Base-by-base conservation (phyloP, 2,888 invertebrate species). In the Panzeria rudis region DNA sequence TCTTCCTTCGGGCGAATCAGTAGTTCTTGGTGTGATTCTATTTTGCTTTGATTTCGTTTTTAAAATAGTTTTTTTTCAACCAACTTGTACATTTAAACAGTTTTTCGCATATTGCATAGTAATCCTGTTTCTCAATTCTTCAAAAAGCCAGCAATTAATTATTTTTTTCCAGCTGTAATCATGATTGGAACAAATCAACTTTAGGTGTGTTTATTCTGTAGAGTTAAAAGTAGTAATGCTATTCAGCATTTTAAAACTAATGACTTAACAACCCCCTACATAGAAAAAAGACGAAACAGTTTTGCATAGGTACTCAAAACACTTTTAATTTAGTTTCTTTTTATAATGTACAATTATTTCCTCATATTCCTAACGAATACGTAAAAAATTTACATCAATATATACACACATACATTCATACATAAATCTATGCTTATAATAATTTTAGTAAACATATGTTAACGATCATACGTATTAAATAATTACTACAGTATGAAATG, bases 131-230 rank as follows among this genome's bases (percentile, higher is more conserved):
- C 13, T 15, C 8, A 44, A 56, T 79, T 41, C 69, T 62, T 15
- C n/a, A 13, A 79, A 64, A 56, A n/a, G 50, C 38, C 29, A 25
- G 56, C 66, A 71, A 80, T 80, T 72, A 80, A 80, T 80, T 72
- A 72, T 50, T 64, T 56, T 50, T 13, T 64, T 66, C 29, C 5
- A 17, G 25, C n/a, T 62, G 47, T 41, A 44, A 66, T 66, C 20
- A 50, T 3, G 2, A 15, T 15, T 15, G 41, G 3, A 41, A 41
- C 2, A 50, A 50, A 50, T 50, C 50, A 47, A 2, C 20, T 50
- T 50, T 50, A n/a, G 50, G 50, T 50, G 50, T 2, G 50, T 50
- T 50, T 8, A 50, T 20, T 50, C 15, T 15, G 9, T 3, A 4
- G 17, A 20, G 20, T 50, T 8, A 50, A 1, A 23, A 52, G 0